Conservation (phyloP, 2,888 invertebrate genomes). For the Sarcophaga rosellei region DNA sequence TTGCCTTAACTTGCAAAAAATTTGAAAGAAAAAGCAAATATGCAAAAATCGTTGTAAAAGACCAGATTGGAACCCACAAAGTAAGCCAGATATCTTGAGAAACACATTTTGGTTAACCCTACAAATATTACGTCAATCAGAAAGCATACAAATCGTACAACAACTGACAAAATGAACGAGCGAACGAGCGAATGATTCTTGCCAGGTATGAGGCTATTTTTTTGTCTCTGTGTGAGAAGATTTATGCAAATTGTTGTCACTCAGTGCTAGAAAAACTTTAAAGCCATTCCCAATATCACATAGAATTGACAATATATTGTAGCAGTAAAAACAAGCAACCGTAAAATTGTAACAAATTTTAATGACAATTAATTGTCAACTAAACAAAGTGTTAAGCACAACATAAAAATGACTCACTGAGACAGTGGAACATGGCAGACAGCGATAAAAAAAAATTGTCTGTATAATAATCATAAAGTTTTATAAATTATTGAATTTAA, state of each 20-base stretch:
- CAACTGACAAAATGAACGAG: background rate
- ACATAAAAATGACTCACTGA: constrained; percentile 53
- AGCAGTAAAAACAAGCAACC: background rate
- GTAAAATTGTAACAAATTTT: constrained; percentile 49
- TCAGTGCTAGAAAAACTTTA: background rate
- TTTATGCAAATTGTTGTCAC: constrained; percentile 51
- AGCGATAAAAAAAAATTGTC: background rate
- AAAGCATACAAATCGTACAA: background rate
- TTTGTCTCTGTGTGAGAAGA: constrained; percentile 34
- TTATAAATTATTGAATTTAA: background rate
- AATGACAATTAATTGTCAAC: constrained; percentile 57
- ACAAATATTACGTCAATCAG: background rate
- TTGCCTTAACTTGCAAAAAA: background rate
- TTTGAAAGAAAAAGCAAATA: too few relatives aligned
- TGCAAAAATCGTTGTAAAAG: too few relatives aligned
- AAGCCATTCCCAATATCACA: background rate
- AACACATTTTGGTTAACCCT: background rate
- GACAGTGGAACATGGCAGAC: background rate
- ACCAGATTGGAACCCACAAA: background rate
- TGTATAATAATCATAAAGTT: background rate
- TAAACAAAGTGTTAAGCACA: constrained; percentile 44
- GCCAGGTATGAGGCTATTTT: constrained; percentile 33
- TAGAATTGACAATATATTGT: background rate
- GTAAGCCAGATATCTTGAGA: background rate
- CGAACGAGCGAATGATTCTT: background rate